Base-by-base conservation (phyloP, 1,140 invertebrate species). In the Leptoteleia sp. region DNA sequence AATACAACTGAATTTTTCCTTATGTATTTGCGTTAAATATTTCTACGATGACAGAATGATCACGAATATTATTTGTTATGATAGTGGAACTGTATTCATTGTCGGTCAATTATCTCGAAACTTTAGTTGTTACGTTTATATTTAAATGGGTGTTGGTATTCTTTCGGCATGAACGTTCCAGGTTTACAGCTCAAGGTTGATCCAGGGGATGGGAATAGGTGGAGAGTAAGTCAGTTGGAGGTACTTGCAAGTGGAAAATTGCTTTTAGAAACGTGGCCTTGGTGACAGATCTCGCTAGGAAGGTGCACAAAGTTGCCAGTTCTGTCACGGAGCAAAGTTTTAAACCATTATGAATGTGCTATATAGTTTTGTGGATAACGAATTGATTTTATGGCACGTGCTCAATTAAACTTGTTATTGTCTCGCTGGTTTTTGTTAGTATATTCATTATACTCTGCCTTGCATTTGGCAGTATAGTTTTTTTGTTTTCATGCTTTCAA, bases 91-190 rank as follows among this genome's bases (percentile, higher is more conserved):
- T 42, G 3, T 13, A 50, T 1, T 33, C 1, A 13, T 47, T 61
- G 37, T 42, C 35, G 19, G 29, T 25, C 22, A 57, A 59, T 45
- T 29, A 35, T 48, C 25, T 11, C n/a, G 7, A 22, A 22, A 52
- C 3, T 6, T 29, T 35, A 71, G 16, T 57, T 65, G 57, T 57
- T 50, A 64, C 48, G 70, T 59, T 65, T 75, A 75, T 59, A 50
- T 52, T 52, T 65, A 27, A 75, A 73, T 57, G 50, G 42, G 33
- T 64, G 65, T 64, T 48, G 35, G 29, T 57, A 42, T 55, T 73
- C 35, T 31, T 33, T 38, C 8, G 22, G 13, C 19, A 9, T 35
- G 11, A 22, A 48, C 25, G 13, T 15, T 37, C 5, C 17, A 4
- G 31, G 22, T n/a, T 54, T 54, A 3, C 13, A 50, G 7, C 9